Evolutionary conservation across 2,797 vertebrate species (phyloP), one percentile per base, ranked within the genome.

Genomic region (Monodelphis domestica): DNA sequence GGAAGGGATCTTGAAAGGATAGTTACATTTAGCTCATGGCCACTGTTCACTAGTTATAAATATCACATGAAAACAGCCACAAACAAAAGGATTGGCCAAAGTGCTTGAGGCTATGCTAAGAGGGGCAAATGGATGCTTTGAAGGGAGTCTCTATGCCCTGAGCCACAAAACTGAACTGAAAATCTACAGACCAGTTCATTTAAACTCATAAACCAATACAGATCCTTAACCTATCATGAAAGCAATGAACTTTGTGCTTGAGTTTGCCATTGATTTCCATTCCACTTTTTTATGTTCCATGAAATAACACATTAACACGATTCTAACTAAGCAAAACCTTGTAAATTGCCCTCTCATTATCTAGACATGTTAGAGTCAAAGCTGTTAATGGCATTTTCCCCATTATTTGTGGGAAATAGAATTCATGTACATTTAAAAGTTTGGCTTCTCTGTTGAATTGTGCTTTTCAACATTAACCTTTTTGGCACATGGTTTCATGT

Each of bases 401-500:
- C 57, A 91, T 55, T 70, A 88, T 90, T 52, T 30, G 94, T 90
- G 90, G 93, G 95, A 97, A 96, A 93, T 93, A 94, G 94, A 95
- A 96, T 94, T 91, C 93, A 88, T n/a, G 56, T 93, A 55, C 55
- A 94, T 96, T 96, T 51, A 89, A 95, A 96, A 97, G 94, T 96
- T 93, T 93, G 94, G 92, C 96, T 97, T 95, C 96, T 94, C 97
- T 97, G 87, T 90, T 94, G 92, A 94, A 84, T 87, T 91, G 93
- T 96, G 93, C 95, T 96, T 91, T 96, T 96, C 97, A 97, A 97
- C 96, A 97, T 95, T 89, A 97, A 95, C 90, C 94, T 97, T 94
- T 56, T 95, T 98, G 97, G 98, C 97, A 97, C 93, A 93, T 94
- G 91, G 91, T 95, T 91, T 91, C n/a, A 95, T 95, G 97, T 97